Evolutionary conservation across 2,888 invertebrate genomes (phyloP), one percentile per base, ranked within the genome.

Genomic region (Agrypnus murinus): DNA sequence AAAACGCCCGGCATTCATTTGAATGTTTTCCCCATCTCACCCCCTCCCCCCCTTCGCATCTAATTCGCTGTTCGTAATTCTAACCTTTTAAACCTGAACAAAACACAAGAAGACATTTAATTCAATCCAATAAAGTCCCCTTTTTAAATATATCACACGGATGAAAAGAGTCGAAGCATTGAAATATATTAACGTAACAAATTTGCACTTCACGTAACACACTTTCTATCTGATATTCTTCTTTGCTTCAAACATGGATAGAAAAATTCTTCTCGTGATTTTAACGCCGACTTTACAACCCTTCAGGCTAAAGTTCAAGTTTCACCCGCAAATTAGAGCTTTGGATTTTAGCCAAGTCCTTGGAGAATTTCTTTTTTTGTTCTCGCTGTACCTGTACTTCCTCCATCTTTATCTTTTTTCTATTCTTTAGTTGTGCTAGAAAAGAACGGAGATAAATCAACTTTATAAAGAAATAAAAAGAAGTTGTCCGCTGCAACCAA

Each of bases 291-390:
- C 63, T 68, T 63, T 63, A 68, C 45, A 55, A 63, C 58, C 68
- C 63, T 55, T 63, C 62, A 57, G 63, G 63, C 57, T 19, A 63
- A 45, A 68, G 68, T 68, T 68, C 63, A 68, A 68, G 57, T 68
- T 68, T 57, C 63, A 40, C 55, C 62, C 57, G 48, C 68, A 68
- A 68, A 68, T 68, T 68, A 66, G 58, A 50, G 59, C 66, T 66
- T 66, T 66, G 66, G 66, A 59, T 66, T 59, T 59, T 59, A 66
- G 66, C 66, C 66, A 66, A 66, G 38, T 66, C 34, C 34, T 31
- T 14, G 36, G 40, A 34, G 8, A 34, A 12, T 25, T 43, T 10
- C 48, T 31, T 50, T 36, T 57, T 55, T 46, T 36, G 31, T 57
- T 31, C 19, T 57, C 34, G 12, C 43, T 57, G 12, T 31, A 57